These are phyloP conservation scores for Holothuria leucospilota DNA, from an alignment of 53 echinoderm and acorn worm genomes.

Conservation along the genomic window DNA sequence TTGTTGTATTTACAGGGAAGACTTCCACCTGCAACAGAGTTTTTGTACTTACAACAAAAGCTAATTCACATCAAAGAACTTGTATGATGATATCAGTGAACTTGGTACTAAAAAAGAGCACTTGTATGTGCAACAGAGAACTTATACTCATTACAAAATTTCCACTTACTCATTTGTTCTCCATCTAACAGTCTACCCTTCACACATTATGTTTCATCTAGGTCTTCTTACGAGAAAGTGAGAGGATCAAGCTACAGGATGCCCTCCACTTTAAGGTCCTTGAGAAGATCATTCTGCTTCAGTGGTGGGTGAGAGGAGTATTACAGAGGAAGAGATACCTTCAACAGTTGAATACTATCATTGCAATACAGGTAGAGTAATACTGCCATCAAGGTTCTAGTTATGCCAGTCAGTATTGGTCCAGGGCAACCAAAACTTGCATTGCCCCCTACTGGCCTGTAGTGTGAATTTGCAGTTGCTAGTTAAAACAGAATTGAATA, in stretches of 20 bases:
- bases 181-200: neutral
- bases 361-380: constrained; percentile 77
- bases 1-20: too few relatives aligned
- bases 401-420: neutral
- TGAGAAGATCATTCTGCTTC: constrained; percentile 77
- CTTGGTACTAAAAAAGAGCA: too few relatives aligned
- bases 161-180: neutral
- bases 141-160: too few relatives aligned
- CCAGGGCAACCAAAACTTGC: neutral
- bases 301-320: constrained; percentile 88
- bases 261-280: constrained; percentile 85
- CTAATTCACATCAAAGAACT: too few relatives aligned
- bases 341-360: constrained; percentile 70
- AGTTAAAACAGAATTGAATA: too few relatives aligned
- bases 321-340: constrained; percentile 80
- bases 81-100: too few relatives aligned
- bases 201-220: neutral
- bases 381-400: too few relatives aligned
- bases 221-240: constrained; percentile 94
- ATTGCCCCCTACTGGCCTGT: too few relatives aligned
- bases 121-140: too few relatives aligned
- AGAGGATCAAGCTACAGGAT: constrained; percentile 92
- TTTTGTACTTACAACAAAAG: too few relatives aligned
- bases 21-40: too few relatives aligned
- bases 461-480: too few relatives aligned